These are phyloP conservation scores for Brachionus plicatilis DNA, from an alignment of 1,140 invertebrate genomes.

Conservation along the genomic window DNA sequence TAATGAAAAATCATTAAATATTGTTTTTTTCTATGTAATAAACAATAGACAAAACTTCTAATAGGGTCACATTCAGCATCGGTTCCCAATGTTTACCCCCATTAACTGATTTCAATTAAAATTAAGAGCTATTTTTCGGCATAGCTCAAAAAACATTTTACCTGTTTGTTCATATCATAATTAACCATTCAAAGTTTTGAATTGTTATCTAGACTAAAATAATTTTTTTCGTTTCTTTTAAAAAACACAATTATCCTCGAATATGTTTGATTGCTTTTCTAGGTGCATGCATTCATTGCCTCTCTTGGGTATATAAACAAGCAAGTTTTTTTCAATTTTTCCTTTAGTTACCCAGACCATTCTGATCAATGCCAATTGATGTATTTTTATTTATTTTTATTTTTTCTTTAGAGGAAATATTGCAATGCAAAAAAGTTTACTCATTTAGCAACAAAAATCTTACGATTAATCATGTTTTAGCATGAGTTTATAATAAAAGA, in stretches of 20 bases:
- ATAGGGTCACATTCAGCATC: neutral
- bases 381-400: neutral
- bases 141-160: neutral
- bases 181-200: slow-evolving; percentile 1
- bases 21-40: neutral
- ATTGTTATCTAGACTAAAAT: neutral
- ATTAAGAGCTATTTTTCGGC: neutral
- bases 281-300: neutral
- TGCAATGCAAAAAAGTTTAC: neutral
- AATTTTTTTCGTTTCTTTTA: neutral
- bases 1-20: neutral
- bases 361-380: neutral
- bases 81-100: neutral
- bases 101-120: slow-evolving; percentile 2
- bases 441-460: neutral
- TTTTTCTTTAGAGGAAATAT: neutral
- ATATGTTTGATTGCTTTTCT: slow-evolving; percentile 1
- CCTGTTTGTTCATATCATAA: neutral
- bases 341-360: neutral
- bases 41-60: neutral
- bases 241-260: neutral
- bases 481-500: neutral
- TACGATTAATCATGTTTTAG: slow-evolving; percentile 18
- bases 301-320: neutral
- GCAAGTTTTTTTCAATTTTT: neutral